phyloP scores from a whole-genome alignment of 2,888 invertebrate species.

The Doris montereyensis region DNA sequence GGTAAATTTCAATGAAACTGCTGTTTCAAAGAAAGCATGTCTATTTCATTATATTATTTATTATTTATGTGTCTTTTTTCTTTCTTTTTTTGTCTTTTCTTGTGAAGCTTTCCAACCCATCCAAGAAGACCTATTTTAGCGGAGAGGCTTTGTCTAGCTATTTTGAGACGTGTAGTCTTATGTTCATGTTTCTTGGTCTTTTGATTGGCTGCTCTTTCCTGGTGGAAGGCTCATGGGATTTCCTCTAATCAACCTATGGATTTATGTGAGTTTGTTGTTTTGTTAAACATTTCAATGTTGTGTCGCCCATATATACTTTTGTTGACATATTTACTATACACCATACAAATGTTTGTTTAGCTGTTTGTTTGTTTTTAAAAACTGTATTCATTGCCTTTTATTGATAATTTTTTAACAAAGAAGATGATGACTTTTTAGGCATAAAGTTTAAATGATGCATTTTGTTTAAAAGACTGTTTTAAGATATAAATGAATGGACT shows the following conservation, averaged over 20 bases:
- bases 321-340: background rate
- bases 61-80: too few species aligned
- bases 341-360: background rate
- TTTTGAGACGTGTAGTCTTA: slow-evolving; percentile 46
- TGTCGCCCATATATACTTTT: too few species aligned
- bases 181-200: slow-evolving; percentile 75
- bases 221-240: slow-evolving; percentile 75
- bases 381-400: too few species aligned
- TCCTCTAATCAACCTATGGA: slow-evolving; percentile 81
- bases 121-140: slow-evolving; percentile 23
- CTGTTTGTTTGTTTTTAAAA: background rate
- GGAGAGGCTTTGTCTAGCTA: slow-evolving; percentile 44
- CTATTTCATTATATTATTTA: too few species aligned
- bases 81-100: slow-evolving; percentile 16
- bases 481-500: too few species aligned
- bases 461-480: too few species aligned
- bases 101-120: slow-evolving; percentile 34
- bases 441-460: too few species aligned
- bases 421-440: too few species aligned
- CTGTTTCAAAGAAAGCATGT: too few species aligned
- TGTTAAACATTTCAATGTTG: too few species aligned
- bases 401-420: too few species aligned
- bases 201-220: slow-evolving; percentile 79
- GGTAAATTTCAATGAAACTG: too few species aligned
- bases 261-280: slow-evolving; percentile 82